Conservation (phyloP, 1,140 invertebrate species). For the Plectus sambesii region DNA sequence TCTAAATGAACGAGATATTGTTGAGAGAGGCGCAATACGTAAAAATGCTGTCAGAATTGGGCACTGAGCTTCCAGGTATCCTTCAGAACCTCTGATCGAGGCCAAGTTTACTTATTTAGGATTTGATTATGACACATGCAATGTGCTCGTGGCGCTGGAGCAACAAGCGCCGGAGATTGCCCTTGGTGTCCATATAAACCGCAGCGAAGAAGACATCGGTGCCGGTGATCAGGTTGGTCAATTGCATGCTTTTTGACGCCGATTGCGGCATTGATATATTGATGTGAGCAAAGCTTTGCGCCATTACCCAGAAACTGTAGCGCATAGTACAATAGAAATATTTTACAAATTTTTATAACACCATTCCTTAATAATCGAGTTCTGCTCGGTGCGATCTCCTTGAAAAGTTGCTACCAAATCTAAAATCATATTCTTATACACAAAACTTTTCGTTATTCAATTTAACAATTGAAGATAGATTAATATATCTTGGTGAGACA, state of each 20-base stretch:
- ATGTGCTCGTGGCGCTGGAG: constrained; percentile 89
- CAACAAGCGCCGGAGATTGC: constrained; percentile 92
- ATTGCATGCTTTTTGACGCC: neutral
- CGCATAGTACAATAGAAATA: too few species aligned
- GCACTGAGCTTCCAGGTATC: too few species aligned
- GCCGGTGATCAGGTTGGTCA: constrained; percentile 88
- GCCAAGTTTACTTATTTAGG: constrained; percentile 56
- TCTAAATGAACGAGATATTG: neutral
- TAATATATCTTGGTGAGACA: constrained; percentile 9
- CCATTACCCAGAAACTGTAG: too few species aligned
- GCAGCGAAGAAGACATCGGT: constrained; percentile 83
- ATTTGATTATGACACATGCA: constrained; percentile 95
- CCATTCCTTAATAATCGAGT: too few species aligned
- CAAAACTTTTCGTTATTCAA: constrained; percentile 7
- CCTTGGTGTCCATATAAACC: constrained; percentile 76
- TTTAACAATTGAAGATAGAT: constrained; percentile 10
- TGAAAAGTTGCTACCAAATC: too few species aligned
- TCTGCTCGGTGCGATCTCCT: too few species aligned
- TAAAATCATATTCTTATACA: too few species aligned
- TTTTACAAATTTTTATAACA: too few species aligned
- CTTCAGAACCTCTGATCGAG: neutral
- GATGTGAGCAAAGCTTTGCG: too few species aligned
- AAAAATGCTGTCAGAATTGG: too few species aligned
- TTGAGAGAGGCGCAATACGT: too few species aligned
- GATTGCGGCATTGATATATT: too few species aligned